Percentiles rank a stretch among this genome's conserved stretches.
These are phyloP conservation scores for Rhorus exstirpatorius DNA, from an alignment of 2,888 invertebrate genomes.

Conservation along the genomic window DNA sequence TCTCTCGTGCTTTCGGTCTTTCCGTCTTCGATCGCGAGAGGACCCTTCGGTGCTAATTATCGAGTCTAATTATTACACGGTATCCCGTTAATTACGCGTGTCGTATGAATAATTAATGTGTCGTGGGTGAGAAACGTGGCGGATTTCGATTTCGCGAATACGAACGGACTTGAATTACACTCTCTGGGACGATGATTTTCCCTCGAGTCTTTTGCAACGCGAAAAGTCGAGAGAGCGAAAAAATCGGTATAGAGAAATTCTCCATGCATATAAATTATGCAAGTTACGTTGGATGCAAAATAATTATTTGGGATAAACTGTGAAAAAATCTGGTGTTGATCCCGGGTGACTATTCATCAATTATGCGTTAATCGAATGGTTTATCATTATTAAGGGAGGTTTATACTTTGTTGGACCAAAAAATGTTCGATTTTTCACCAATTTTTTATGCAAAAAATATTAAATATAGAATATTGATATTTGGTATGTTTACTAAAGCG, in stretches of 20 bases:
- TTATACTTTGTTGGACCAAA: no score
- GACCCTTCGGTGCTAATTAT: slow-evolving; percentile 71
- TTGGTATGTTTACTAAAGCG: no score
- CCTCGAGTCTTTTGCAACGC: background rate
- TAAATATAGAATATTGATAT: no score
- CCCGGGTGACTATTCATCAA: no score
- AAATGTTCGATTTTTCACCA: no score
- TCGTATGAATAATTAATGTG: slow-evolving; percentile 65
- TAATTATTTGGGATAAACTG: no score
- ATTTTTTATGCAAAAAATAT: no score
- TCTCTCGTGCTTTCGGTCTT: slow-evolving; percentile 34
- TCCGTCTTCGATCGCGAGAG: slow-evolving; percentile 35
- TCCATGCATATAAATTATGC: no score
- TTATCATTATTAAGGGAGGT: no score
- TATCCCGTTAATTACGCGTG: slow-evolving; percentile 69
- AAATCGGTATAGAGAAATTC: background rate
- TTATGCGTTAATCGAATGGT: no score
- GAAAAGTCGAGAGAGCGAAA: background rate
- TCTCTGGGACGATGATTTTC: background rate
- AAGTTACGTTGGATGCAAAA: no score
- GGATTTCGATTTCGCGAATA: slow-evolving; percentile 42
- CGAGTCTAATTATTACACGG: slow-evolving; percentile 71
- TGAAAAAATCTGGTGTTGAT: no score
- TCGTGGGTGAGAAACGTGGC: slow-evolving; percentile 41
- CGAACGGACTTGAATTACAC: slow-evolving; percentile 1